Base-by-base conservation (phyloP, 2,888 invertebrate species). In the Liposcelis brunnea region DNA sequence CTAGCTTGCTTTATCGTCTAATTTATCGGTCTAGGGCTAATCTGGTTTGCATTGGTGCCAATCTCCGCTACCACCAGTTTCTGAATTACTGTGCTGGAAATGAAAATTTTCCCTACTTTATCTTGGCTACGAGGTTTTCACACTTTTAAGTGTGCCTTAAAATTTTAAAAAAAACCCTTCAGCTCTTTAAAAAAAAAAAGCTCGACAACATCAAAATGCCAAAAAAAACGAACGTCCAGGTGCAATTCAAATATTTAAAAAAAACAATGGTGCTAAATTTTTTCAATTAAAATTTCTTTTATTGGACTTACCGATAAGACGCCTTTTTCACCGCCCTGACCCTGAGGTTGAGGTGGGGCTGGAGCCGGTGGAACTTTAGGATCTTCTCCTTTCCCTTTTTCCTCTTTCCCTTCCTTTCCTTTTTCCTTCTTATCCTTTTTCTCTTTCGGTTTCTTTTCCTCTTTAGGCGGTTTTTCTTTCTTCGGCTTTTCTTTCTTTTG, bases 401-500 rank as follows among this genome's bases (percentile, higher is more conserved):
- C 64, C 33, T 67, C 68, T 57, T 62, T 70, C 63, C 60, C 74
- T 50, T 60, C 70, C 49, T 72, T 71, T 54, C 72, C 70, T 37
- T 61, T 58, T 44, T 62, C 59, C 48, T 62, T 59, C 49, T 68
- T 69, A 49, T 72, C 71, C 55, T 74, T 72, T 56, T 64, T 62
- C 46, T 62, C 62, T 49, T 65, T 71, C 56, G 72, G 63, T 51
- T 63, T 71, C 48, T 66, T 67, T 48, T 69, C 71, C 49, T 65
- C 66, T 50, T 59, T 62, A 46, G 57, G 53, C 45, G 50, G 49
- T 63, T 66, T 69, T 62, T 57, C 69, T 56, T 64, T 69, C 53
- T 62, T 72, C 65, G 69, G 67, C 61, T 68, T 70, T 66, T 70
- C 72, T 69, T 68, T 70, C 55, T 72, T 72, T 62, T 75, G 72